Evolutionary conservation across 2,888 invertebrate genomes (phyloP), one percentile per base, ranked within the genome.

Genomic region (Deilephila elpenor): DNA sequence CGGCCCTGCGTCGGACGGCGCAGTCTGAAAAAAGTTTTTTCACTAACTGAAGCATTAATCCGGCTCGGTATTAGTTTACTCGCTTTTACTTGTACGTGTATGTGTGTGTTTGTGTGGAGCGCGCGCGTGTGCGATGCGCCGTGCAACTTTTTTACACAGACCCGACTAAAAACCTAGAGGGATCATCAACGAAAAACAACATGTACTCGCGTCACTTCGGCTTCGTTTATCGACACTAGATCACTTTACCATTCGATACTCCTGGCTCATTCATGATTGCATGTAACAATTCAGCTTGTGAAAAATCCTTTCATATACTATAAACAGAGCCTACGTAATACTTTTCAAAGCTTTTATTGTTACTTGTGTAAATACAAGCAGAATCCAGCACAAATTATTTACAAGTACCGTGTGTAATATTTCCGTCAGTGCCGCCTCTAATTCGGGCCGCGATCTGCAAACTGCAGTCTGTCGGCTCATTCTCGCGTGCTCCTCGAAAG

Each of bases 11-110:
- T 81, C 89, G 93, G 93, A 89, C 94, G 93, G 93, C 91, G 93
- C 89, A 91, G 92, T 89, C 94, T 94, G 94, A 94, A 94, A 94
- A 94, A 94, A 93, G 89, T 93, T 95, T 94, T 94, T 95, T 95
- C 94, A 94, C 94, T 94, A 94, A 95, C 94, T 95, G 94, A 94
- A 94, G 94, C 94, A 94, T 94, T 94, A 94, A 94, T 94, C 94
- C 93, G 89, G 92, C 90, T 91, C 86, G 93, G 94, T 94, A 95
- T 95, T 94, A 95, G 94, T 95, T 94, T 94, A 94, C 94, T 89
- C 91, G 92, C 93, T 91, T 90, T 91, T 89, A 89, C 89, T 86
- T 81, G 85, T 81, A 83, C 77, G 86, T 89, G 86, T 92, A 92
- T 91, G 89, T 87, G 90, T 84, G 84, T 75, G 79, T 78, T 61